Evolutionary conservation across 2,113 vertebrate genomes (phyloP), one percentile per base, ranked within the genome.

Genomic region (Dipodomys stephensi): DNA sequence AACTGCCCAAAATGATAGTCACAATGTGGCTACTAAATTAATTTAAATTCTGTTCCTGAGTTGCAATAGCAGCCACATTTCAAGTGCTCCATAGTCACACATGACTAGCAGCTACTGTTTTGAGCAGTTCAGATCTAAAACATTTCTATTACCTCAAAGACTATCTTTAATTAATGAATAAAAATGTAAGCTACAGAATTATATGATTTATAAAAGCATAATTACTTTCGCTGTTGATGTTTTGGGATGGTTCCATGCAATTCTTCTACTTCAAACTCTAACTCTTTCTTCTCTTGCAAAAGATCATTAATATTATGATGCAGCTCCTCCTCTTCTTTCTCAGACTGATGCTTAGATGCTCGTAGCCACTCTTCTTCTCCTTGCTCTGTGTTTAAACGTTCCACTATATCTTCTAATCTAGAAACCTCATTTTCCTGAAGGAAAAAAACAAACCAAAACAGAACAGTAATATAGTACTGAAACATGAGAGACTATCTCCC

Each of bases 361-460:
- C 79, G 96, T 18, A 93, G 77, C 95, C 92, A 60, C 64, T 49
- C 94, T 7, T 97, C 93, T 87, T 94, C 96, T 82, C 39, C 88
- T 73, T 83, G 96, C 80, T 11, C 96, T 94, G 97, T 98, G 77
- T 97, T 98, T 64, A 99, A 97, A 64, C 98, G 97, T 74, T 90
- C 96, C 30, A 98, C 80, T 4, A 97, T 96, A 57, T 98, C 98
- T 94, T 98, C 98, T 4, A 98, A 96, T 90, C 97, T 97, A 19
- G 93, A 97, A 53, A 99, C 89, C 92, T 99, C 98, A 32, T 97
- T 97, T 77, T 98, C 98, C 98, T 99, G 88, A 67, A 88, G 0
- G 39, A n/a, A 77, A 65, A 22, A 78, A 91, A 1, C 15, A 62
- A 64, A 64, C 3, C 19, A 64, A 64, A 64, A 23, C 62, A 64